A percentile compares a stretch with the other conserved stretches of the same genome.
Evolutionary conservation across 2,797 vertebrate species (phyloP).

Genomic region (Diplodus sargus): DNA sequence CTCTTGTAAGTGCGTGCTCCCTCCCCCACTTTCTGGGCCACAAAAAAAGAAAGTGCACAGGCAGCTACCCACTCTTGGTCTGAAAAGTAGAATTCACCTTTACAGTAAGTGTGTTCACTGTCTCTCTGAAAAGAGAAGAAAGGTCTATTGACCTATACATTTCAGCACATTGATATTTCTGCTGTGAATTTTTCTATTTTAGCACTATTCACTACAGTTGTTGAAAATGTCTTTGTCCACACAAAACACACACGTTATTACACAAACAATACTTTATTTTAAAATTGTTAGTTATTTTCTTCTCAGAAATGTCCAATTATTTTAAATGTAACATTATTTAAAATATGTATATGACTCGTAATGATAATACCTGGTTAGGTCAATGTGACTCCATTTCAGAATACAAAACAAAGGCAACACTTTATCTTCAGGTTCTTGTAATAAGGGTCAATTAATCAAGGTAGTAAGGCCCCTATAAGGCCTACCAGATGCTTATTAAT

Average conservation of each 20-base stretch:
- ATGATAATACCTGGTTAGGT: not conserved
- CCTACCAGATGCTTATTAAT: too few relatives aligned
- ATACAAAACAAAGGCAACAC: too few relatives aligned
- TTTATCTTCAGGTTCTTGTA: too few relatives aligned
- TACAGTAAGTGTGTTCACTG: constrained; percentile 44
- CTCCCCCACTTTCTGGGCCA: constrained; percentile 25
- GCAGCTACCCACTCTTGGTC: constrained; percentile 41
- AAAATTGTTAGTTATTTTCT: not conserved
- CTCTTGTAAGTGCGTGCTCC: constrained; percentile 53
- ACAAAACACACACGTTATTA: constrained; percentile 9
- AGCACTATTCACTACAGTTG: constrained; percentile 10
- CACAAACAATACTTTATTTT: not conserved
- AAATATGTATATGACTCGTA: not conserved
- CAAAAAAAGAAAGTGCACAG: constrained; percentile 46
- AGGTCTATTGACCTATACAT: constrained; percentile 59
- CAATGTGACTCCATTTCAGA: not conserved
- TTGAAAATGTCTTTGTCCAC: constrained; percentile 20
- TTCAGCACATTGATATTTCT: constrained; percentile 53
- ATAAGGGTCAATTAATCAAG: too few relatives aligned
- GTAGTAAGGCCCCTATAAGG: too few relatives aligned
- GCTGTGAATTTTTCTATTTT: constrained; percentile 42
- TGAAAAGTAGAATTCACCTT: constrained; percentile 63
- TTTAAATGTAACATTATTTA: not conserved
- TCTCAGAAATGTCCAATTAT: not conserved
- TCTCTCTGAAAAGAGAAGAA: constrained; percentile 50